These are phyloP conservation scores for Notiomystis cincta DNA, from an alignment of 2,113 vertebrate genomes.

Conservation along the genomic window DNA sequence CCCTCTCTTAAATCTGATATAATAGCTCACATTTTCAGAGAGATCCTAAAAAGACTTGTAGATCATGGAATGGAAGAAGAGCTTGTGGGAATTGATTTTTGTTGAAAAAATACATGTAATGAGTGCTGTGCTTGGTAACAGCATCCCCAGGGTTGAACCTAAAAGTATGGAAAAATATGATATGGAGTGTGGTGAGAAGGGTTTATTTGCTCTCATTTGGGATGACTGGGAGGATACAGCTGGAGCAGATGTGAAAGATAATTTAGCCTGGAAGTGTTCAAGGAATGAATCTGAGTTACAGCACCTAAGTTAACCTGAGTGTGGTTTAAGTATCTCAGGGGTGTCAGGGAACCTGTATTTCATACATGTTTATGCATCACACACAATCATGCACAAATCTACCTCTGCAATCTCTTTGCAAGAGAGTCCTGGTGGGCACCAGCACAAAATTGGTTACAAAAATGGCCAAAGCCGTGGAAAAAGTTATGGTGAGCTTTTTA, in stretches of 20 bases:
- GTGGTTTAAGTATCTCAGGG: not conserved
- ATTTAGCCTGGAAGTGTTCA: not conserved
- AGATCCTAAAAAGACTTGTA: not conserved
- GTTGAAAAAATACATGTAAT: not conserved
- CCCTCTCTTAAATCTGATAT: not conserved
- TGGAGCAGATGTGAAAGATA: not conserved
- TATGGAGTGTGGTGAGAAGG: not conserved
- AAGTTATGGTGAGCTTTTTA: not conserved
- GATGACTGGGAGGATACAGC: not conserved
- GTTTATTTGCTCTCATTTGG: not conserved
- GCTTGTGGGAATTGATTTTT: not conserved
- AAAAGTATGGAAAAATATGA: not conserved
- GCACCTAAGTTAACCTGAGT: not conserved
- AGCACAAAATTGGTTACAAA: not conserved
- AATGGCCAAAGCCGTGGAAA: not conserved
- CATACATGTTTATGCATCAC: not conserved
- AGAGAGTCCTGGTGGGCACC: not conserved
- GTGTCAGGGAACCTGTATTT: not conserved
- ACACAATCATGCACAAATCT: not conserved
- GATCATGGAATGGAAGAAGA: not conserved
- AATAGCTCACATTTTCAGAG: not conserved
- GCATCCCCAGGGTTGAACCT: not conserved
- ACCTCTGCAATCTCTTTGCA: not conserved
- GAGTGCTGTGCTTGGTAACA: not conserved
- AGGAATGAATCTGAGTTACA: not conserved